Evolutionary conservation across 1,140 invertebrate species (phyloP).

Genomic region (Brachionus manjavacas): DNA sequence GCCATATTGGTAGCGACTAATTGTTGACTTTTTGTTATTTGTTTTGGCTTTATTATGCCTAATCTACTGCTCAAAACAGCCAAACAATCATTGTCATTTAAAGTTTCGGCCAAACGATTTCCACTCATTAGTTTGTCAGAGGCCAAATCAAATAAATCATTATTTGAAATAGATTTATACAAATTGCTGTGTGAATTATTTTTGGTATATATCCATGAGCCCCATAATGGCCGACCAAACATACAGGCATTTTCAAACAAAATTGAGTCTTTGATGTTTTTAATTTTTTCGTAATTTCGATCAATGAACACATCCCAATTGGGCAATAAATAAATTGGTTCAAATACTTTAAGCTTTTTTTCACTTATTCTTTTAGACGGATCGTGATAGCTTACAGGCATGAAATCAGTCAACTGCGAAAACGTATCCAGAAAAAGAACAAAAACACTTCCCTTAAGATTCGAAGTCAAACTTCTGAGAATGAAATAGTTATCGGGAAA

Average conservation of each 20-base stretch:
- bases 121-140: neutral
- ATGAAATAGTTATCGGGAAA: neutral
- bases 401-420: neutral
- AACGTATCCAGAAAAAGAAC: neutral
- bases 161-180: neutral
- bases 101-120: neutral
- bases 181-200: neutral
- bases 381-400: neutral
- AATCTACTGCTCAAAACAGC: neutral
- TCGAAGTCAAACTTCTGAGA: neutral
- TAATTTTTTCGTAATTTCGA: neutral
- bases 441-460: neutral
- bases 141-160: neutral
- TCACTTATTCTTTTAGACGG: neutral
- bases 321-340: constrained; percentile 7
- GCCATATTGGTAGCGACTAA: neutral
- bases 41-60: neutral
- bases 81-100: neutral
- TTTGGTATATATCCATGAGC: neutral
- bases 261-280: neutral
- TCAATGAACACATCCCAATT: neutral
- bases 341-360: neutral
- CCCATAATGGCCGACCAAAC: neutral
- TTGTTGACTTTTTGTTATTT: neutral
- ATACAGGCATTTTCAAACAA: neutral